Percentiles rank a stretch among this genome's conserved stretches.
Evolutionary conservation across 2,888 invertebrate genomes (phyloP).

Genomic region (Lypha dubia): DNA sequence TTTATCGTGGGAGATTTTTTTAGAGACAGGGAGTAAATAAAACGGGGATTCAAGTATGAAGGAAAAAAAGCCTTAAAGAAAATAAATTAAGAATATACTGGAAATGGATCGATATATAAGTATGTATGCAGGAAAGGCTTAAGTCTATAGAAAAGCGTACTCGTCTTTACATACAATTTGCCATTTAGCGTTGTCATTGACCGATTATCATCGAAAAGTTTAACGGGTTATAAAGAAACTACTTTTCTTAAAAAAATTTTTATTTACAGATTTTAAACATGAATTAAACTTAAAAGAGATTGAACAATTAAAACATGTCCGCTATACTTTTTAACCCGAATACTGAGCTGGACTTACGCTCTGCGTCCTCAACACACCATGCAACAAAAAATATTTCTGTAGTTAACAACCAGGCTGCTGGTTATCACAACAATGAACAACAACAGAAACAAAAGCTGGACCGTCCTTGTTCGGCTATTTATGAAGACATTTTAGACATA

Average conservation of each 20-base stretch:
- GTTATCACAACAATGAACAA: not conserved
- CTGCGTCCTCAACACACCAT: slow-evolving; percentile 43
- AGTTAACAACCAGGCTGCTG: slow-evolving; percentile 26
- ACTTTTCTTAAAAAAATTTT: not conserved
- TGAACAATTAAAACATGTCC: slow-evolving; percentile 63
- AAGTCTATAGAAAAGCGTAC: too few species aligned
- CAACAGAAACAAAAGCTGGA: slow-evolving; percentile 51
- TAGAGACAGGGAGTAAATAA: too few species aligned
- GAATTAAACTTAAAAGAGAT: slow-evolving; percentile 6
- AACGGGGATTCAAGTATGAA: too few species aligned
- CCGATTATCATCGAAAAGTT: too few species aligned
- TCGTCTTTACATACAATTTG: not conserved
- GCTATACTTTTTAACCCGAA: slow-evolving; percentile 73
- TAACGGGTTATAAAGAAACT: not conserved
- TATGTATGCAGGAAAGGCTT: too few species aligned
- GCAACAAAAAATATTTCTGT: slow-evolving; percentile 44
- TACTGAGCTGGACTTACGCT: slow-evolving; percentile 61
- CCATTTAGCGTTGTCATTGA: too few species aligned
- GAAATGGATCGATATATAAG: too few species aligned
- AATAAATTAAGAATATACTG: too few species aligned
- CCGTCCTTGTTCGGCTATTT: slow-evolving; percentile 72
- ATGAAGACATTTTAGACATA: slow-evolving; percentile 75
- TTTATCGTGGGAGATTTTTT: too few species aligned
- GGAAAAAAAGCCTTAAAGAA: too few species aligned
- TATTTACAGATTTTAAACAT: slow-evolving; percentile 39